Evolutionary conservation across 2,113 vertebrate genomes (phyloP), one percentile per base, ranked within the genome.

Genomic region (Etheostoma cragini): DNA sequence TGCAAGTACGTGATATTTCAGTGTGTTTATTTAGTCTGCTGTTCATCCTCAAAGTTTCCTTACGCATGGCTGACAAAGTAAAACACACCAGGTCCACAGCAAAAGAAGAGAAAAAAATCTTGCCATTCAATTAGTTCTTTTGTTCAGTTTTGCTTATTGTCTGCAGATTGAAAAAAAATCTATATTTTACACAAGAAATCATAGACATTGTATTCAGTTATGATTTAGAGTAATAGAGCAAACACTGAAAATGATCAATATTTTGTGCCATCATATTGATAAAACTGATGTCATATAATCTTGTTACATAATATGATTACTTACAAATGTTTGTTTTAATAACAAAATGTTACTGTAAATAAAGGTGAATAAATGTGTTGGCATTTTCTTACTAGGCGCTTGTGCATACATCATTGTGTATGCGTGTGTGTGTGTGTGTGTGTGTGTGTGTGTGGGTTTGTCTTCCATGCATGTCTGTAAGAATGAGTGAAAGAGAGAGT

Each of bases 21-120:
- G 16, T 56, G n/a, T 73, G 91, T 91, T 93, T 93, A 91, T 93
- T 93, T 93, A 86, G 83, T 92, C 82, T 93, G 80, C 83, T 87
- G 72, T 87, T 91, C 87, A 90, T 88, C 86, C 88, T 90, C 69
- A 84, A 78, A 79, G 75, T 82, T 68, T 75, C 72, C 79, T 87
- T 75, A 82, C 1, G 80, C 87, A 76, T 70, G 82, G 53, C 76
- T 80, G 86, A 88, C 67, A 68, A 86, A 89, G 81, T 77, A 71
- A 90, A 92, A 91, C 81, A 86, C 73, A 72, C 13, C 46, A 82
- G 56, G 70, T 63, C 70, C 70, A 70, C 69, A 62, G 69, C 22
- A 74, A 72, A 68, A 65, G 42, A 71, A 45, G n/a, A n/a, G n/a
- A 58, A 61, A 42, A 76, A 60, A 65, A 45, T 21, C 49, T 35